Evolutionary conservation across 2,797 vertebrate genomes (phyloP), one percentile per base, ranked within the genome.

Genomic region (Furcifer pardalis): DNA sequence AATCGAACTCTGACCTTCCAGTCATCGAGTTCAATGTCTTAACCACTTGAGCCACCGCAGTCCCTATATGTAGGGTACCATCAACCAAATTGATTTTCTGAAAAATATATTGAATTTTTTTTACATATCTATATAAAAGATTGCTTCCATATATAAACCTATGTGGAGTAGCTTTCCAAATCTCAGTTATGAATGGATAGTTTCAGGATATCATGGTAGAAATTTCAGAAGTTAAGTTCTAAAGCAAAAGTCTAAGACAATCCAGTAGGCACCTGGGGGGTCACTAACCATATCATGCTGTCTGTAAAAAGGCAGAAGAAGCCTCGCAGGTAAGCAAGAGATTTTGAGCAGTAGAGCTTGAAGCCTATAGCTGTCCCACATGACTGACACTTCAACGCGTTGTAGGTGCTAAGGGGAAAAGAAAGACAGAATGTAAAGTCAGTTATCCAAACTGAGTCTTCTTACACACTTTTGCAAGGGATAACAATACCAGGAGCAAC

Each of bases 251-350:
- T 42, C 37, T 60, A 63, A 73, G 3, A n/a, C 9, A 5, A 23
- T 0, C 32, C 44, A 13, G 60, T 0, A 0, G 8, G 74, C 62
- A 27, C 87, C 46, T 23, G n/a, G 19, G 59, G 59, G 7, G 35
- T 19, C n/a, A 86, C 97, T 96, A 86, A 99, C 98, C 98, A 98
- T 5, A 91, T 84, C 85, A 98, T 95, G 75, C 91, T 96, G 44
- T 96, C 91, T 95, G 97, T 97, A 87, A 92, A 92, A 84, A 99
- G 96, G 82, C 97, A 97, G 88, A 98, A 99, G 74, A 96, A 82
- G 83, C 95, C 97, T 89, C 97, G 96, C 32, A 97, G 89, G 37
- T 42, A 10, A 0, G 96, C 96, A 90, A 97, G 52, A 52, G 88
- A 80, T 9, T 91, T 85, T n/a, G 96, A 91, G 0, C 97, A 97